Conservation (phyloP, 2,888 invertebrate species). For the Abrostola tripartita region DNA sequence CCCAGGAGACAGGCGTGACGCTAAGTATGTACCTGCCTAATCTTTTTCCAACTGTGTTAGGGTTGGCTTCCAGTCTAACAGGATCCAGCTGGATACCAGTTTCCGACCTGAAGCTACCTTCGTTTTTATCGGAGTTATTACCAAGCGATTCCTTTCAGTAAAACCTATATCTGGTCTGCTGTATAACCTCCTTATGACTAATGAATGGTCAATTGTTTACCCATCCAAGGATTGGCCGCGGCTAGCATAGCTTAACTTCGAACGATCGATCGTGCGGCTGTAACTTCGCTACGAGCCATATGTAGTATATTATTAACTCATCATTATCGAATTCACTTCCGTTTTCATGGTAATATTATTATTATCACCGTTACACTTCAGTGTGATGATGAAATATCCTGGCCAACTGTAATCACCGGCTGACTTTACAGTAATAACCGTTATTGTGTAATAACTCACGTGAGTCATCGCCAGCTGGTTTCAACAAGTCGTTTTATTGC, state of each 20-base stretch:
- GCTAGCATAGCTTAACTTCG: not conserved
- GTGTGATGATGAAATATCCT: constrained; percentile 34
- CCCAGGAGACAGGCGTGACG: too few species aligned
- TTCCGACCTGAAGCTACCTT: too few species aligned
- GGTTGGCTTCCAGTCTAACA: too few species aligned
- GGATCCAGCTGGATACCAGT: too few species aligned
- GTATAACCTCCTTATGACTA: too few species aligned
- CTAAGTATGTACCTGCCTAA: too few species aligned
- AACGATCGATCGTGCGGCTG: not conserved
- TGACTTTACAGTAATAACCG: constrained; percentile 23
- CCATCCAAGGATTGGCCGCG: too few species aligned
- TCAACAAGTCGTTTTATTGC: constrained; percentile 11
- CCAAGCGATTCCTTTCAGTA: too few species aligned
- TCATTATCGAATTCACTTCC: constrained; percentile 20
- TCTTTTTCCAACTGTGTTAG: too few species aligned
- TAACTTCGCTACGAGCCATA: not conserved
- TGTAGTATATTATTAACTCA: constrained; percentile 9
- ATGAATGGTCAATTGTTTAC: too few species aligned
- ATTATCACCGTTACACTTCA: constrained; percentile 9
- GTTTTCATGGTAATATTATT: not conserved
- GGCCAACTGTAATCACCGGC: constrained; percentile 1
- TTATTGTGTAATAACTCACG: constrained; percentile 20
- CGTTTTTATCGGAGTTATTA: too few species aligned
- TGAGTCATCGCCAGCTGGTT: constrained; percentile 35
- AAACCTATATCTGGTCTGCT: too few species aligned